Conservation (phyloP, 2,888 invertebrate species). For the Caenorhabditis auriculariae region DNA sequence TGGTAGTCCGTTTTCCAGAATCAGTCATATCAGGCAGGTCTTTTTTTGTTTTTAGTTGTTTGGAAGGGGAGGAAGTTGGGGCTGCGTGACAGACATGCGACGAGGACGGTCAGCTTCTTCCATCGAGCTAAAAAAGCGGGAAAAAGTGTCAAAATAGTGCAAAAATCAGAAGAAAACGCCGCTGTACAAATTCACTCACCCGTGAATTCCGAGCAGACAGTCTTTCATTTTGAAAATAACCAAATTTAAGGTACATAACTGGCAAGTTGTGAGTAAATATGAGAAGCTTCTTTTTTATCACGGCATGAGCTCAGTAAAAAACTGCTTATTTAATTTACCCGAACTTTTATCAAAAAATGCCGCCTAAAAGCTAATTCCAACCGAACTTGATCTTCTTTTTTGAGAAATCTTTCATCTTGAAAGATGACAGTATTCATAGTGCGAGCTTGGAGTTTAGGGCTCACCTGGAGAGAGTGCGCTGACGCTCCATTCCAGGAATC, state of each 20-base stretch:
- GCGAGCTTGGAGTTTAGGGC: no score
- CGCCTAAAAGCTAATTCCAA: not conserved
- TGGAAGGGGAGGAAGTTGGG: conserved; percentile 30
- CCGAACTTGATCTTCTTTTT: not conserved
- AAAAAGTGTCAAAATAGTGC: no score
- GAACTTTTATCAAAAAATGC: not conserved
- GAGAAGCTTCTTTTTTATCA: not conserved
- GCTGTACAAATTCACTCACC: not conserved
- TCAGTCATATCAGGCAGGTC: no score
- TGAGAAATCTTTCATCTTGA: not conserved
- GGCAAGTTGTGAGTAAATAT: not conserved
- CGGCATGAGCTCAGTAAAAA: not conserved
- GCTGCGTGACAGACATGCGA: conserved; percentile 53
- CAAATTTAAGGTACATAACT: not conserved
- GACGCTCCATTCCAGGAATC: conserved; percentile 62
- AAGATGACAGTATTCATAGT: no score
- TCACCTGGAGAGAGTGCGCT: conserved; percentile 58
- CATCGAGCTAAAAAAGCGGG: conserved; percentile 60
- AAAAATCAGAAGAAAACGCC: no score
- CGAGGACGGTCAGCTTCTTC: conserved; percentile 63
- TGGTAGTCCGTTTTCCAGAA: no score
- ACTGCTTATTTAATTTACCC: not conserved
- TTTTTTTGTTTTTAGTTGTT: no score
- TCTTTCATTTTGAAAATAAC: not conserved
- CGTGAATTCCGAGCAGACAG: no score